Conservation (phyloP, 2,113 vertebrate species). For the Microcebus jonahi region DNA sequence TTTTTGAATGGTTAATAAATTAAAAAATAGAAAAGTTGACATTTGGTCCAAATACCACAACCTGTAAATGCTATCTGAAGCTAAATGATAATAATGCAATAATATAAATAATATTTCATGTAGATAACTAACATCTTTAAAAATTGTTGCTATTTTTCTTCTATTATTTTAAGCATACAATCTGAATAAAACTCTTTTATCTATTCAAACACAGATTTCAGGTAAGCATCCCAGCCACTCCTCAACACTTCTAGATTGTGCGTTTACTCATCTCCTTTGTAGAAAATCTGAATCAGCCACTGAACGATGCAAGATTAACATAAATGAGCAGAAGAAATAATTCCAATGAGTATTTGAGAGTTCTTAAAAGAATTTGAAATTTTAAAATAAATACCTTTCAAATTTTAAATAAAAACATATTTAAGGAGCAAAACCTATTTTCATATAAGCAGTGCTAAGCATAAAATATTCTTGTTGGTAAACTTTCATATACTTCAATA, state of each 20-base stretch:
- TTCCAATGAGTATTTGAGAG: not conserved
- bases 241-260: not conserved
- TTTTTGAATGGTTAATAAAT: not conserved
- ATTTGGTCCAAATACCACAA: not conserved
- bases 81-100: not conserved
- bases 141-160: not conserved
- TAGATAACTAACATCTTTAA: not conserved
- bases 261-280: not conserved
- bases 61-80: not conserved
- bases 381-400: not conserved
- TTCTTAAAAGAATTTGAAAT: not conserved
- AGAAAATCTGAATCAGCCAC: not conserved
- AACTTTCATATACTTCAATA: not conserved
- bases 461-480: not conserved
- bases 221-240: not conserved
- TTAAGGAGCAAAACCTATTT: not conserved
- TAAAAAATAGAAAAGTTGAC: not conserved
- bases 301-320: not conserved
- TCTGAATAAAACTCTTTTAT: not conserved
- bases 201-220: not conserved
- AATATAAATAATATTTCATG: not conserved
- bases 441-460: not conserved
- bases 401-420: slow-evolving; percentile 19
- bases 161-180: not conserved
- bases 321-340: slow-evolving; percentile 19